These are phyloP conservation scores for Picathartes gymnocephalus DNA, from an alignment of 2,113 vertebrate species.

Conservation along the genomic window DNA sequence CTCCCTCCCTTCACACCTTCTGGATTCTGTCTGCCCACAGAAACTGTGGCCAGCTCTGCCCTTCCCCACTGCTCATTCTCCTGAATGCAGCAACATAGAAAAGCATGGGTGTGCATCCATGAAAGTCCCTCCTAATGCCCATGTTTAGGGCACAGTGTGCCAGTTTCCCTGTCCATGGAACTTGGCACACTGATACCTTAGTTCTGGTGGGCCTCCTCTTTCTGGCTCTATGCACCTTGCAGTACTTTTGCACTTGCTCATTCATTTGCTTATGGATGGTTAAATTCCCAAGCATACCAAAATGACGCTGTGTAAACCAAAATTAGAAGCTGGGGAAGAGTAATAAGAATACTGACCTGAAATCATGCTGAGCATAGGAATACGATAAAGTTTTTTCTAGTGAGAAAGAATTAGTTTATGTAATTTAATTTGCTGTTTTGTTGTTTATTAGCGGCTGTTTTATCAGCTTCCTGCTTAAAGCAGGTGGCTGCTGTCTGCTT, in stretches of 20 bases:
- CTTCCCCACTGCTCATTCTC: not conserved
- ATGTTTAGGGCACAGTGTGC: too few relatives aligned
- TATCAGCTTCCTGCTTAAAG: not conserved
- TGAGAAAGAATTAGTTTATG: not conserved
- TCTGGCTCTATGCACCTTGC: not conserved
- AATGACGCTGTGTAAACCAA: not conserved
- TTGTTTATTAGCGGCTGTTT: not conserved
- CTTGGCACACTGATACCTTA: not conserved
- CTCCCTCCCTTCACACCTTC: rapidly evolving
- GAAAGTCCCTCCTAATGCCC: not conserved
- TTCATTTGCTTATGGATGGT: not conserved
- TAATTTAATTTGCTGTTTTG: not conserved
- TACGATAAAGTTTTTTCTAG: not conserved
- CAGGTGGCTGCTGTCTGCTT: not conserved
- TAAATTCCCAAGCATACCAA: not conserved
- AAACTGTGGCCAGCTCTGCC: not conserved
- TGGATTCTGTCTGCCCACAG: not conserved
- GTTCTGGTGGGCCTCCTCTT: not conserved
- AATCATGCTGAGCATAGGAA: not conserved
- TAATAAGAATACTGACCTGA: not conserved
- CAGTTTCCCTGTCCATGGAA: not conserved
- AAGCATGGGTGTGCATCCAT: not conserved
- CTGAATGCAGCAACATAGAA: not conserved
- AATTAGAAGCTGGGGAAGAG: not conserved
- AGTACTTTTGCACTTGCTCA: not conserved